Conservation (phyloP, 2,113 vertebrate species). For the Hypanus sabinus region DNA sequence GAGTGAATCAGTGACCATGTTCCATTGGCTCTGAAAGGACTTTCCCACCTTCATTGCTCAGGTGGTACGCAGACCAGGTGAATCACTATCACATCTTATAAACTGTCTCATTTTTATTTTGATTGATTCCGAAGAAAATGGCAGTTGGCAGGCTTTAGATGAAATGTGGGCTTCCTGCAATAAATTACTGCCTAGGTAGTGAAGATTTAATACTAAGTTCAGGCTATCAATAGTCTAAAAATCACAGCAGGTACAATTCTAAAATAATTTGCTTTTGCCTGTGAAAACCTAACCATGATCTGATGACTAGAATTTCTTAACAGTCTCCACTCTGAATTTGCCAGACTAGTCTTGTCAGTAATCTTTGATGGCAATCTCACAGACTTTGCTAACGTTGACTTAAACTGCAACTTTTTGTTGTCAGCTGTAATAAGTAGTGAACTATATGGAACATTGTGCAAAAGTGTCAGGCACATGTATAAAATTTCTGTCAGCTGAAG, state of each 20-base stretch:
- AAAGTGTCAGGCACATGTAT: too few relatives aligned
- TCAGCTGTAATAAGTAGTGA: not conserved
- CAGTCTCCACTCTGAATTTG: not conserved
- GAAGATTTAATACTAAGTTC: not conserved
- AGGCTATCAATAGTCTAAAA: not conserved
- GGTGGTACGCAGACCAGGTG: not conserved
- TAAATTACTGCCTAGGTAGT: not conserved
- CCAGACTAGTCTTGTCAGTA: not conserved
- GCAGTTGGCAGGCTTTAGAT: not conserved
- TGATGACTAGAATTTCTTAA: not conserved
- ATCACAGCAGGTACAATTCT: not conserved
- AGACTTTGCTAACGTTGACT: not conserved
- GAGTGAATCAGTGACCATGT: not conserved
- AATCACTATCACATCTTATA: not conserved
- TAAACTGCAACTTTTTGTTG: not conserved
- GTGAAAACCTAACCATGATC: not conserved
- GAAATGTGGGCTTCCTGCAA: not conserved
- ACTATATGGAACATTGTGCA: too few relatives aligned
- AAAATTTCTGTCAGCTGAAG: too few relatives aligned
- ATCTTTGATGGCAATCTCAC: not conserved
- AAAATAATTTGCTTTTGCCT: not conserved
- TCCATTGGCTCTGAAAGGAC: not conserved
- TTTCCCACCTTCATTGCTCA: not conserved
- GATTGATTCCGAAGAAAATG: not conserved
- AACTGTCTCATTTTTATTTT: not conserved